These are phyloP conservation scores for Morus bassanus DNA, from an alignment of 2,797 vertebrate genomes.

Conservation along the genomic window DNA sequence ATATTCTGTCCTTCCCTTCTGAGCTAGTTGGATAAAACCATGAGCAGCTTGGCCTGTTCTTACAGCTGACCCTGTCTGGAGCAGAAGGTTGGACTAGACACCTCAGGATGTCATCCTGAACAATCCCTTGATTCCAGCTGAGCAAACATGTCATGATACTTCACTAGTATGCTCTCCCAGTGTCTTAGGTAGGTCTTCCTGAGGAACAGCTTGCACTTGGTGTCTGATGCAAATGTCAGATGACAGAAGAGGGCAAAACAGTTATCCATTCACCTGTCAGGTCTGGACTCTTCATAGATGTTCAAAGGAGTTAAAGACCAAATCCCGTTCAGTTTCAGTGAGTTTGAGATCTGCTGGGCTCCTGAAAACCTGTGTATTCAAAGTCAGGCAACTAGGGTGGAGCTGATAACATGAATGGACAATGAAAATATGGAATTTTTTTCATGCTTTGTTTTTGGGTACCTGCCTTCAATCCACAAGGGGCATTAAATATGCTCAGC, in stretches of 20 bases:
- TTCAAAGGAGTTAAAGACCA: not conserved
- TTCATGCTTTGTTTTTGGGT: not conserved
- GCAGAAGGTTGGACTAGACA: not conserved
- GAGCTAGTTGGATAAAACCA: not conserved
- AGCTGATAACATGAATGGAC: not conserved
- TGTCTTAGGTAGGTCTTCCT: not conserved
- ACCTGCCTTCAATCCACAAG: not conserved
- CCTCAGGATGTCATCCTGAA: not conserved
- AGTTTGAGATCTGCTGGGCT: not conserved
- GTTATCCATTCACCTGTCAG: not conserved
- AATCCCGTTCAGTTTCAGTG: not conserved
- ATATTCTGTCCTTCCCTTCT: not conserved
- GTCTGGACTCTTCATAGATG: not conserved
- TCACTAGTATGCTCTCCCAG: not conserved
- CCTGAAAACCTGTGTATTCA: not conserved
- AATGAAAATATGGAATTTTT: not conserved
- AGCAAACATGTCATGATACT: not conserved
- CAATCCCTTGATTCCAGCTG: not conserved
- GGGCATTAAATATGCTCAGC: not conserved
- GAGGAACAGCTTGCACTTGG: not conserved
- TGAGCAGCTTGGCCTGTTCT: not conserved
- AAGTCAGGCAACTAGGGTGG: not conserved
- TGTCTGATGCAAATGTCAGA: not conserved
- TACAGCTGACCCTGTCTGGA: not conserved
- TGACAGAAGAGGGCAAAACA: not conserved